These are phyloP conservation scores for Melinaea marsaeus DNA, from an alignment of 2,888 invertebrate species.

Conservation along the genomic window DNA sequence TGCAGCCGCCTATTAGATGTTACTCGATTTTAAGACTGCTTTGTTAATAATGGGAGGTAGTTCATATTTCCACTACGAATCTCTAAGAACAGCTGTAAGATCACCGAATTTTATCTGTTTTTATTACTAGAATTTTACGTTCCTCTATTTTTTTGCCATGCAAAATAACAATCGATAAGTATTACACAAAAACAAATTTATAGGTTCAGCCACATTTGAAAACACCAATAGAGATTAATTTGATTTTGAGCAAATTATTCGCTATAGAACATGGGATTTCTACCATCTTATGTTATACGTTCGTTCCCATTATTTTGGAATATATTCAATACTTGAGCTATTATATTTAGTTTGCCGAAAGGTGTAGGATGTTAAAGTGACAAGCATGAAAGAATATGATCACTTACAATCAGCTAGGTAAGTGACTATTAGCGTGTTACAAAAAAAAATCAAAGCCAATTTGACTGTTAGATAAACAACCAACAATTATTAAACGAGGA, in stretches of 20 bases:
- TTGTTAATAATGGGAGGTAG: no score
- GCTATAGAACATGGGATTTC: slow-evolving; percentile 90
- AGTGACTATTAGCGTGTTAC: slow-evolving; percentile 24
- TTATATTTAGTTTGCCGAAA: slow-evolving; percentile 97
- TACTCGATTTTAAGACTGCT: no score
- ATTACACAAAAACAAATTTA: not conserved
- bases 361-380: slow-evolving; percentile 95
- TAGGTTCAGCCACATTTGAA: slow-evolving; percentile 99
- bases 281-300: slow-evolving; percentile 93
- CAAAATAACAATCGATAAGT: no score
- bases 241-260: slow-evolving; percentile 94
- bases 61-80: no score
- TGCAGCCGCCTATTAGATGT: no score
- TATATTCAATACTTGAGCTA: slow-evolving; percentile 97
- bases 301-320: slow-evolving; percentile 99
- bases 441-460: no score
- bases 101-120: not conserved
- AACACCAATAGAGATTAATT: slow-evolving; percentile 97
- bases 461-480: no score
- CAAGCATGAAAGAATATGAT: slow-evolving; percentile 99
- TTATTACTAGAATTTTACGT: slow-evolving; percentile 83
- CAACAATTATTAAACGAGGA: not conserved
- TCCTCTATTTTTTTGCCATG: no score
- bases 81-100: no score
- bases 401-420: slow-evolving; percentile 94